Evolutionary conservation across 2,797 vertebrate species (phyloP).

Genomic region (Siniperca obscura): DNA sequence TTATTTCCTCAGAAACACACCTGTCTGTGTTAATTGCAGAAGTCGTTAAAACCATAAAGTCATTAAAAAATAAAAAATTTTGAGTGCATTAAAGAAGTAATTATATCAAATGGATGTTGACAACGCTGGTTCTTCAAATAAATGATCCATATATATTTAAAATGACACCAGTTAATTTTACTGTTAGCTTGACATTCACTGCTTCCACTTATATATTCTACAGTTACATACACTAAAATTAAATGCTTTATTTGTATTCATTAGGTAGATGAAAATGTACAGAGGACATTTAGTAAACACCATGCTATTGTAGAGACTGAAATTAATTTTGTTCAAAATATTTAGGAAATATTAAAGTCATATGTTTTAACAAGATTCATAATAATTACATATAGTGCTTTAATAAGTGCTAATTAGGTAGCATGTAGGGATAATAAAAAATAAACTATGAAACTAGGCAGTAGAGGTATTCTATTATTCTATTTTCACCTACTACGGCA

Average conservation of each 20-base stretch:
- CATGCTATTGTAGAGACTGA: background rate
- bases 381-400: background rate
- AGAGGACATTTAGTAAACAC: background rate
- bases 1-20: conserved; percentile 32
- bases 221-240: background rate
- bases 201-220: background rate
- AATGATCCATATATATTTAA: conserved; percentile 53
- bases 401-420: background rate
- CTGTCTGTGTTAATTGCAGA: conserved; percentile 49
- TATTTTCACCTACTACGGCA: background rate
- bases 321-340: background rate
- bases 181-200: background rate
- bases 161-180: conserved; percentile 35
- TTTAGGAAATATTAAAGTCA: background rate
- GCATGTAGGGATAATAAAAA: background rate
- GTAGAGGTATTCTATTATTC: background rate
- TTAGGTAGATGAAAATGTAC: background rate
- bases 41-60: conserved; percentile 40
- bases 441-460: background rate
- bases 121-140: conserved; percentile 41
- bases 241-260: conserved; percentile 9
- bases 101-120: conserved; percentile 67
- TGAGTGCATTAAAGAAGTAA: conserved; percentile 54
- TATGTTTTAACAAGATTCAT: background rate
- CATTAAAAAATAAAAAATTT: conserved; percentile 41